Conservation (phyloP, 2,888 invertebrate genomes). For the Melinopterus prodromus region DNA sequence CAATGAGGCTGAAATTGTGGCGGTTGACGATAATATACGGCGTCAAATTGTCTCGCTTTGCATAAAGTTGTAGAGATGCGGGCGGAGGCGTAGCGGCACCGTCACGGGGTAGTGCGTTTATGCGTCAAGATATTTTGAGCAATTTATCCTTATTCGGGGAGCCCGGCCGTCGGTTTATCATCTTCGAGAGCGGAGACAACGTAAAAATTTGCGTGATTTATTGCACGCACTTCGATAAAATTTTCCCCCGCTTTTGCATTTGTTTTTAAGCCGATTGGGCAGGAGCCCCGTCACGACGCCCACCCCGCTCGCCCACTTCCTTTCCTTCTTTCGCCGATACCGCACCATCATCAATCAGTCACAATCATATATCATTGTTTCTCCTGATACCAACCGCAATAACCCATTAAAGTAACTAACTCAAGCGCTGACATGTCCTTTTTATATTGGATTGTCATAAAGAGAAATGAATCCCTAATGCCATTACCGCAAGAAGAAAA, state of each 20-base stretch:
- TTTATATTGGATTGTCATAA: conserved; percentile 25
- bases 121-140: conserved; percentile 37
- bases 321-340: conserved; percentile 33
- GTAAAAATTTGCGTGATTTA: conserved; percentile 44
- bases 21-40: conserved; percentile 18
- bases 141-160: conserved; percentile 46
- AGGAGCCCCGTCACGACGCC: conserved; percentile 30
- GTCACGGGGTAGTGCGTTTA: conserved; percentile 25
- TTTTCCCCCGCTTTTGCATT: conserved; percentile 45
- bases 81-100: conserved; percentile 9
- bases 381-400: conserved; percentile 25
- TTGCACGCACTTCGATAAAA: conserved; percentile 37
- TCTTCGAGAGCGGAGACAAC: conserved; percentile 41
- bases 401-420: conserved; percentile 25
- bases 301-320: conserved; percentile 17
- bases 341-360: conserved; percentile 37
- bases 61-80: conserved; percentile 19
- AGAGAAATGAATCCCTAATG: conserved; percentile 19
- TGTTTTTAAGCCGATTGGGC: conserved; percentile 46
- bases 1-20: conserved; percentile 7
- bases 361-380: conserved; percentile 29
- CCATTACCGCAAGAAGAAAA: not conserved
- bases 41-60: conserved; percentile 20
- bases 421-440: conserved; percentile 17
- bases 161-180: conserved; percentile 40